These are phyloP conservation scores for Pelosia muscerda DNA, from an alignment of 2,888 invertebrate genomes.

Conservation along the genomic window DNA sequence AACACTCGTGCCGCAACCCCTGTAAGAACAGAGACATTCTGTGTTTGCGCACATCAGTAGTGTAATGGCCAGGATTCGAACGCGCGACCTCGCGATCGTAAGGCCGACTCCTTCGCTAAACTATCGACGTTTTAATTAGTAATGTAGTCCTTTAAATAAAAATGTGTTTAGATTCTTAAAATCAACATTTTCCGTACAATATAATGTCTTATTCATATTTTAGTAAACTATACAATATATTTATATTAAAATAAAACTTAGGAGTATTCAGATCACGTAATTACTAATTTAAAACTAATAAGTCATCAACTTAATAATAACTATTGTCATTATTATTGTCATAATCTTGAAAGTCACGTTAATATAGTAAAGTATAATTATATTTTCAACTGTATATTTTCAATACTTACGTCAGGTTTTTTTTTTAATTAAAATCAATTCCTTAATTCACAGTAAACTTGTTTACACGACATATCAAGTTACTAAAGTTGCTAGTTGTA, in stretches of 20 bases:
- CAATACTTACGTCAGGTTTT: conserved; percentile 7
- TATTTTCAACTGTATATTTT: conserved; percentile 11
- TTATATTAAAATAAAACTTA: conserved; percentile 34
- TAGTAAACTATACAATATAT: conserved; percentile 33
- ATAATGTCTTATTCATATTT: conserved; percentile 17
- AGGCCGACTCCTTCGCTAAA: too few species aligned
- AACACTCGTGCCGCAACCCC: too few species aligned
- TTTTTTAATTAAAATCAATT: conserved; percentile 5
- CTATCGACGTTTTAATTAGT: too few species aligned
- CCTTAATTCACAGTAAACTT: neutral
- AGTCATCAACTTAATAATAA: conserved; percentile 38
- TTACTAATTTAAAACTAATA: conserved; percentile 42
- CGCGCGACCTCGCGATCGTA: too few species aligned
- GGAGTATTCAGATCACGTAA: conserved; percentile 58
- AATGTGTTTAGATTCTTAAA: conserved; percentile 29
- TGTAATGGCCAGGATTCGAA: too few species aligned
- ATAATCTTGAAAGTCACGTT: neutral
- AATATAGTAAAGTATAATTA: neutral
- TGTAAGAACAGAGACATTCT: too few species aligned
- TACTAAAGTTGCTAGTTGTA: neutral
- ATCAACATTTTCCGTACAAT: conserved; percentile 19
- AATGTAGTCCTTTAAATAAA: neutral
- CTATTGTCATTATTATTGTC: conserved; percentile 22
- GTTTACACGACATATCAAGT: conserved; percentile 3
- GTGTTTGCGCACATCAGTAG: too few species aligned